Percentiles rank a stretch among this genome's conserved stretches.
These are phyloP conservation scores for Drusus annulatus DNA, from an alignment of 1,140 invertebrate genomes.

Conservation along the genomic window DNA sequence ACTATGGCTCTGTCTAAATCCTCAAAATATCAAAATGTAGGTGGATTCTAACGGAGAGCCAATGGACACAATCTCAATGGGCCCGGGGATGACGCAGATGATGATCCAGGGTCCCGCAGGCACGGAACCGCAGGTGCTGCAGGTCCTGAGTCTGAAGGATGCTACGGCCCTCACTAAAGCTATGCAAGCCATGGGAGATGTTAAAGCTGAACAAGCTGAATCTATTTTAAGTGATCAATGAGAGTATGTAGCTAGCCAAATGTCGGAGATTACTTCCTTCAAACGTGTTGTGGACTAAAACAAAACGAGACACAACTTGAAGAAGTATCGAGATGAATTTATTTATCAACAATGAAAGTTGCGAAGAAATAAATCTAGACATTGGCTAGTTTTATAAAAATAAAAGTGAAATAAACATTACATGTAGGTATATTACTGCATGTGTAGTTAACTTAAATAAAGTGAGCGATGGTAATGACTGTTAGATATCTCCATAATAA, in stretches of 20 bases:
- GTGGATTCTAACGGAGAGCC: conserved; percentile 79
- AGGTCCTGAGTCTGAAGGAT: conserved; percentile 87
- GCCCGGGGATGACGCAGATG: conserved; percentile 83
- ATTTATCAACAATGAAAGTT: too few relatives aligned
- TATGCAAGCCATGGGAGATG: conserved; percentile 69
- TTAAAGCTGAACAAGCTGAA: conserved; percentile 57
- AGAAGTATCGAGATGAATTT: too few relatives aligned
- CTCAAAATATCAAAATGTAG: conserved; percentile 62
- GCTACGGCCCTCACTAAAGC: conserved; percentile 84
- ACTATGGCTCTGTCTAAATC: background rate
- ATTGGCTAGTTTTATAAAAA: too few relatives aligned
- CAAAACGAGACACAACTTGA: background rate
- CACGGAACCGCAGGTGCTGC: conserved; percentile 82
- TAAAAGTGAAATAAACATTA: too few relatives aligned
- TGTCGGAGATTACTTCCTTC: background rate
- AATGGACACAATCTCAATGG: conserved; percentile 79
- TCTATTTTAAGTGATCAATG: conserved; percentile 56
- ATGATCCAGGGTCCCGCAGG: conserved; percentile 82
- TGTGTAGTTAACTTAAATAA: too few relatives aligned
- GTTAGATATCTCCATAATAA: too few relatives aligned
- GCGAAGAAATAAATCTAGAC: too few relatives aligned
- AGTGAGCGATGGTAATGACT: too few relatives aligned
- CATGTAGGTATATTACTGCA: too few relatives aligned
- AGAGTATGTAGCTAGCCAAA: conserved; percentile 29
- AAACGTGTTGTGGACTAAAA: background rate